These are phyloP conservation scores for Jaculus jaculus DNA, from an alignment of 2,113 vertebrate genomes.

Conservation along the genomic window DNA sequence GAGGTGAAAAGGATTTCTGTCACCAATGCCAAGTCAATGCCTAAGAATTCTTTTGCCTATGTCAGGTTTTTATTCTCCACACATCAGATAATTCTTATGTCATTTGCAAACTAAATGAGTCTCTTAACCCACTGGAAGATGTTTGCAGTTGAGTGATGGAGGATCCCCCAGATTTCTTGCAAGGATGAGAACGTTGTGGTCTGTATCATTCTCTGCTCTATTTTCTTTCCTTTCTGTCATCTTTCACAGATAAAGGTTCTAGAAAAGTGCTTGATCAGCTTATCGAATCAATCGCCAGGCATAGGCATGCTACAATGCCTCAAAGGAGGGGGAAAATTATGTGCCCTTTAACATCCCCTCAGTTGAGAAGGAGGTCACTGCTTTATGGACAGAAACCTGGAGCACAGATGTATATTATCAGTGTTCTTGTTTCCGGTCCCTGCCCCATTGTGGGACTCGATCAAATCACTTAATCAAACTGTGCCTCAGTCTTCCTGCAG, in stretches of 20 bases:
- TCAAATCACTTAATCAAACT: background rate
- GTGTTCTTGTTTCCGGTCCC: background rate
- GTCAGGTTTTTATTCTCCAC: constrained; percentile 51
- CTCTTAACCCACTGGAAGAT: constrained; percentile 17
- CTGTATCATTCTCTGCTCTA: background rate
- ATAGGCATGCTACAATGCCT: background rate
- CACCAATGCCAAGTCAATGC: constrained; percentile 25
- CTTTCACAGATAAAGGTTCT: background rate
- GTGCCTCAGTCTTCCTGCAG: background rate
- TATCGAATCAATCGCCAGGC: background rate
- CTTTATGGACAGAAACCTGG: background rate
- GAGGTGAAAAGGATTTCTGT: constrained; percentile 66
- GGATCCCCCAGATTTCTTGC: background rate
- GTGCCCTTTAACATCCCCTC: background rate
- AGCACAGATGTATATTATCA: background rate
- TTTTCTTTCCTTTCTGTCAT: background rate
- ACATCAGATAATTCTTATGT: constrained; percentile 34
- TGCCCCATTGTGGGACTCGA: background rate
- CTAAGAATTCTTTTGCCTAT: constrained; percentile 39
- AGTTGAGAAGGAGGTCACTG: background rate
- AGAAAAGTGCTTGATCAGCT: background rate
- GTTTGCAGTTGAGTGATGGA: background rate
- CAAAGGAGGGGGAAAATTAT: background rate
- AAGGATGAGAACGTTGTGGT: background rate
- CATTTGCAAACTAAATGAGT: background rate